Conservation (phyloP, 2,797 vertebrate species). For the Anabas testudineus region DNA sequence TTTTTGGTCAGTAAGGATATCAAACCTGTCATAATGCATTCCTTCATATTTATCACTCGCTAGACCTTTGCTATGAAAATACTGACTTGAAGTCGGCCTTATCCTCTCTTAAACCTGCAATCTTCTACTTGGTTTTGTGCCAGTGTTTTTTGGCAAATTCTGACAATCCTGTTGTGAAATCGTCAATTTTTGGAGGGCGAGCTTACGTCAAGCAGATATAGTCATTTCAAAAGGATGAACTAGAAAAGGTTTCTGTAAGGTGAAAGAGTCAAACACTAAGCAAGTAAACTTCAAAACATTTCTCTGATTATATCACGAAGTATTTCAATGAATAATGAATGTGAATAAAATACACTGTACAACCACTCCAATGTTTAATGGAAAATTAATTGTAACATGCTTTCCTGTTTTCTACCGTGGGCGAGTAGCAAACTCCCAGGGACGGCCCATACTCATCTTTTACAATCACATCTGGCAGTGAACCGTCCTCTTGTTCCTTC, state of each 20-base stretch:
- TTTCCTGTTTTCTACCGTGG: slow-evolving; percentile 47
- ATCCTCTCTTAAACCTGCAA: slow-evolving; percentile 20
- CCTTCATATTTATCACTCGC: slow-evolving; percentile 27
- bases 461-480: slow-evolving; percentile 59
- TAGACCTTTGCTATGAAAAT: slow-evolving; percentile 25
- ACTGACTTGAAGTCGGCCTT: slow-evolving; percentile 11
- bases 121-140: slow-evolving; percentile 2
- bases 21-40: slow-evolving; percentile 29
- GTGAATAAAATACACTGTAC: slow-evolving; percentile 25
- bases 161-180: not conserved
- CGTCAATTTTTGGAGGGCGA: no score
- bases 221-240: not conserved
- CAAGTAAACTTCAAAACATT: slow-evolving; percentile 12
- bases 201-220: not conserved
- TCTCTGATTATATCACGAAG: slow-evolving; percentile 20
- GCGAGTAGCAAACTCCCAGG: slow-evolving; percentile 37
- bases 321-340: slow-evolving; percentile 40
- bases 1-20: slow-evolving; percentile 24
- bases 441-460: slow-evolving; percentile 31
- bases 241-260: not conserved
- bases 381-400: slow-evolving; percentile 34
- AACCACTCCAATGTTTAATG: slow-evolving; percentile 32
- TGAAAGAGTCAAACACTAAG: slow-evolving; percentile 12
- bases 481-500: slow-evolving; percentile 56
- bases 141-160: slow-evolving; percentile 23